phyloP scores from a whole-genome alignment of 2,113 vertebrate species.

The Panthera uncia region DNA sequence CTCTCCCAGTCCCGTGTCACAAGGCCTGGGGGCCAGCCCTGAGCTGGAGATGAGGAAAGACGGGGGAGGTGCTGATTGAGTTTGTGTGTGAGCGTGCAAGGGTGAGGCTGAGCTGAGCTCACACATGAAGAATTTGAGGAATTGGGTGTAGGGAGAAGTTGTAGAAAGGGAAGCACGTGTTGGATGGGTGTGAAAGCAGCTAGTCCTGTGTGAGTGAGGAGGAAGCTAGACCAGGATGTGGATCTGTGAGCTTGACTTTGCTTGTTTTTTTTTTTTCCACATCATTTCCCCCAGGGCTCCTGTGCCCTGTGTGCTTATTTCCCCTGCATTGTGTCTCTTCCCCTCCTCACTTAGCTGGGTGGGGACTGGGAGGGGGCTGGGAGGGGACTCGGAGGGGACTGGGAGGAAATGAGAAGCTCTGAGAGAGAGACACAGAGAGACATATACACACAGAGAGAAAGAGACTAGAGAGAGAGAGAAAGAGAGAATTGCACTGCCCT shows the following conservation, averaged over 20 bases:
- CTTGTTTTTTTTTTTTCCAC: not conserved
- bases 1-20: not conserved
- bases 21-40: not conserved
- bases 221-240: not conserved
- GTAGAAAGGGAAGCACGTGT: not conserved
- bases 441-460: too few relatives aligned
- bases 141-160: not conserved
- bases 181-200: not conserved
- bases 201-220: not conserved
- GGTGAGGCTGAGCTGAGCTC: slow-evolving; percentile 18
- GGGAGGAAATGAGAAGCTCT: not conserved
- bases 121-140: not conserved
- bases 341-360: not conserved
- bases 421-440: not conserved
- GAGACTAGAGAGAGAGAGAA: not conserved
- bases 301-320: not conserved
- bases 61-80: not conserved
- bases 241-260: not conserved
- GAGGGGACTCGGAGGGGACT: not conserved
- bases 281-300: not conserved
- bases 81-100: not conserved
- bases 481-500: slow-evolving; percentile 52
- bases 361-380: not conserved
- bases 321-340: not conserved
- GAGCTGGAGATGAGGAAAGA: not conserved